phyloP scores from a whole-genome alignment of 2,113 vertebrate species.

The Bufo bufo region DNA sequence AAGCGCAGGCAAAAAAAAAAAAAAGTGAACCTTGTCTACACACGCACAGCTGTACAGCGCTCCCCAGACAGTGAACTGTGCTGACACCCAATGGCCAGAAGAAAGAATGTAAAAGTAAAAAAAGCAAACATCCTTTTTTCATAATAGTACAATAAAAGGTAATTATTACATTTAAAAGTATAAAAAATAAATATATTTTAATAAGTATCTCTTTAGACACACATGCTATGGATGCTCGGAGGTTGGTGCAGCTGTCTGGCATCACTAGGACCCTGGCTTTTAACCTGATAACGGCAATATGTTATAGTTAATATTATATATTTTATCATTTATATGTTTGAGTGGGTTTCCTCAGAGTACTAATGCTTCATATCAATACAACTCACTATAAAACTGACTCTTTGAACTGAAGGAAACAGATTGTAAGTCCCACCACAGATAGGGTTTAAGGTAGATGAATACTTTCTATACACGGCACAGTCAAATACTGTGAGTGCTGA shows the following conservation, averaged over 20 bases:
- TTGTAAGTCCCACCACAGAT: not conserved
- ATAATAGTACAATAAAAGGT: not conserved
- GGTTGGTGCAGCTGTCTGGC: too few relatives aligned
- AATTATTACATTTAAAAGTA: not conserved
- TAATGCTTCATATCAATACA: too few relatives aligned
- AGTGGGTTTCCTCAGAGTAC: too few relatives aligned
- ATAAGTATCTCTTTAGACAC: not conserved
- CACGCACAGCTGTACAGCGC: not conserved
- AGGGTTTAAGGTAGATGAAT: not conserved
- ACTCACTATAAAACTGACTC: too few relatives aligned
- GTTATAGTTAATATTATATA: too few relatives aligned
- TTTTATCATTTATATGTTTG: too few relatives aligned
- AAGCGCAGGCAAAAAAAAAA: not conserved
- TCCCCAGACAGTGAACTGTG: conserved; percentile 2
- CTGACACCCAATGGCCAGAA: conserved; percentile 42
- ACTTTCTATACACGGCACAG: not conserved
- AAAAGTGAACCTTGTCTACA: not conserved
- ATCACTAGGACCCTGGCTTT: too few relatives aligned
- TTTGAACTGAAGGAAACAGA: too few relatives aligned
- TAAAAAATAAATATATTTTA: not conserved
- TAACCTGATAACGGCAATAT: too few relatives aligned
- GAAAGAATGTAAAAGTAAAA: not conserved
- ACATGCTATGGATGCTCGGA: too few relatives aligned
- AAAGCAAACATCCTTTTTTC: too few relatives aligned
- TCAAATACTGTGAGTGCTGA: not conserved